Percentiles rank a stretch among this genome's conserved stretches.
phyloP scores from a whole-genome alignment of 1,140 invertebrate genomes.

The Colletes latitarsis region DNA sequence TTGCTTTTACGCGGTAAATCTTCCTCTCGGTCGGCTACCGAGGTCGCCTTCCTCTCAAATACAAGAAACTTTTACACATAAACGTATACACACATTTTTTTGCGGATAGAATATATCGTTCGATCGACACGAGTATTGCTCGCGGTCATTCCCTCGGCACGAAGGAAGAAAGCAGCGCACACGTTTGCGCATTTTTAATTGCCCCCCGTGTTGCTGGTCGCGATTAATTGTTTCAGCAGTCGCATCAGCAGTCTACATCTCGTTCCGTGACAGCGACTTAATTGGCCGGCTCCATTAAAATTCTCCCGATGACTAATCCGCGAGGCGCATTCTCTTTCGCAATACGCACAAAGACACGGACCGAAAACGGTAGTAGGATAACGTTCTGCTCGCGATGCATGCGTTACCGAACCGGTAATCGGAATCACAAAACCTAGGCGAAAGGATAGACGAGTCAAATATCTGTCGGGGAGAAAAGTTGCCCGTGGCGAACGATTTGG shows the following conservation, averaged over 20 bases:
- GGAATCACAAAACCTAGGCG: not conserved
- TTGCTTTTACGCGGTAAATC: too few species aligned
- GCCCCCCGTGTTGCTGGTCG: not conserved
- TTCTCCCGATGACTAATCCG: constrained; percentile 54
- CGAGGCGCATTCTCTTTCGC: constrained; percentile 36
- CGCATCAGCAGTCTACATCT: constrained; percentile 5
- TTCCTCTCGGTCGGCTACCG: too few species aligned
- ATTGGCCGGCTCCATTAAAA: constrained; percentile 50
- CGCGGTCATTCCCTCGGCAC: not conserved
- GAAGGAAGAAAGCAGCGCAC: not conserved
- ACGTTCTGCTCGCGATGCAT: not conserved
- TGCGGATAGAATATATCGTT: not conserved
- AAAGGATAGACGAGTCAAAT: too few species aligned
- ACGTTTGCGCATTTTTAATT: constrained; percentile 14
- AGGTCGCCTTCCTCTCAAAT: too few species aligned
- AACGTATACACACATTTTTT: not conserved
- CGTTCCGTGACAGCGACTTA: constrained; percentile 38
- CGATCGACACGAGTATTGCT: not conserved
- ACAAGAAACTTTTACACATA: too few species aligned
- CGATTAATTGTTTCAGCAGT: constrained; percentile 28
- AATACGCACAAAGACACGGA: constrained; percentile 13
- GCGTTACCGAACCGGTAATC: not conserved
- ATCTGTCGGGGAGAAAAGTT: too few species aligned
- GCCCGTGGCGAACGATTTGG: too few species aligned
- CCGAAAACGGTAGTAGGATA: constrained; percentile 54